Base-by-base conservation (phyloP, 2,888 invertebrate species). In the Laspeyria flexula region DNA sequence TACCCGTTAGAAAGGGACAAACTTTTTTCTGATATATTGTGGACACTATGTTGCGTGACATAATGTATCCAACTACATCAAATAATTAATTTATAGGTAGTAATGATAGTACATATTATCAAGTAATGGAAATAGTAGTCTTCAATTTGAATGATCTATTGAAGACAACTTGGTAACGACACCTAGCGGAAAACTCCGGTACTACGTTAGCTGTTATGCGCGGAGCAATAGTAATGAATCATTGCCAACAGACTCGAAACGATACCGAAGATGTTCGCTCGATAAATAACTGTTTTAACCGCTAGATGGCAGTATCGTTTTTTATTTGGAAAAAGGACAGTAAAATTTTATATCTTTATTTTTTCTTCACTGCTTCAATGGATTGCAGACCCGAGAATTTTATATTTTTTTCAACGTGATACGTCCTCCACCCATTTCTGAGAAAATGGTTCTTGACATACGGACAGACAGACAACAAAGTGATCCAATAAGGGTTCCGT, bases 1-100 rank as follows among this genome's bases (percentile, higher is more conserved):
- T 54, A 46, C 39, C 27, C 12, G 71, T 55, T 58, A 70, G 81
- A 83, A 67, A 73, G 77, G 70, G 82, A 82, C 62, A 73, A 61
- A 61, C 59, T 42, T 48, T 54, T 18, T 9, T 27, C 23, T 12
- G 25, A 45, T 27, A 30, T 37, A 34, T 46, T 46, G 52, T n/a
- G 25, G 13, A 23, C 1, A 15, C 16, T 11, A 0, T 23, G 16
- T 10, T n/a, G n/a, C n/a, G n/a, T n/a, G n/a, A n/a, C n/a, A n/a
- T n/a, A n/a, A n/a, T 44, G 10, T 31, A 13, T 31, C 5, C 1
- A 6, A 31, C 6, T 9, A 31, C 9, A 31, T 1, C 12, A 13
- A 13, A 7, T 31, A 11, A 10, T 30, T 12, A 11, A 30, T 12
- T 5, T 4, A 30, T 30, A 11, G 30, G 2, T 30, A 5, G 4